Conservation (phyloP, 2,797 vertebrate genomes). For the Myoxocephalus aenaeus region DNA sequence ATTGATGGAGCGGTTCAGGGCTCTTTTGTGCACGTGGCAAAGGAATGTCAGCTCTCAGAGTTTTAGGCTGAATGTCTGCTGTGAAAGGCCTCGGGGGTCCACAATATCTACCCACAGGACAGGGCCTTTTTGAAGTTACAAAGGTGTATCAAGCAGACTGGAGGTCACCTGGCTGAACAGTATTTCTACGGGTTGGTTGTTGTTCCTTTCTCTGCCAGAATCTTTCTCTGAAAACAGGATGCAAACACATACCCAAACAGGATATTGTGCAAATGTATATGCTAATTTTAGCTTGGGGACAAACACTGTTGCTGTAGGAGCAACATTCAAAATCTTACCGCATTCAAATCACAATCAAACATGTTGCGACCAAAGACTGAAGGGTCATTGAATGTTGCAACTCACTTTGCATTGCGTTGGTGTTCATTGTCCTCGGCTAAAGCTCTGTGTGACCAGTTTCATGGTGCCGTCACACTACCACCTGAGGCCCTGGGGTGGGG, state of each 20-base stretch:
- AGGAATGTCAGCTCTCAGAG: slow-evolving; percentile 74
- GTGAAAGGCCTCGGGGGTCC: slow-evolving; percentile 50
- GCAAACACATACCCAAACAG: slow-evolving; percentile 55
- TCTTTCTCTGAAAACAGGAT: slow-evolving; percentile 62
- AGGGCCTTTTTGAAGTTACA: slow-evolving; percentile 28
- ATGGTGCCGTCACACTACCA: slow-evolving; percentile 16
- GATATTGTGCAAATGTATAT: slow-evolving; percentile 60
- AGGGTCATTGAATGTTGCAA: slow-evolving; percentile 2
- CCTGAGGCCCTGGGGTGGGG: slow-evolving; percentile 25
- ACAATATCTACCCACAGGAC: slow-evolving; percentile 44
- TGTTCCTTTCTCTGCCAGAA: slow-evolving; percentile 11
- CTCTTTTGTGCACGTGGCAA: slow-evolving; percentile 65
- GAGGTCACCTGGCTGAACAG: slow-evolving; percentile 1
- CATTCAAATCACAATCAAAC: slow-evolving; percentile 44
- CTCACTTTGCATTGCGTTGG: background rate
- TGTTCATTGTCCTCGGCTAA: slow-evolving; percentile 1
- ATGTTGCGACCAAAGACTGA: slow-evolving; percentile 2
- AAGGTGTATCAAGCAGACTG: slow-evolving; percentile 7
- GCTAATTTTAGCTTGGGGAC: slow-evolving; percentile 55
- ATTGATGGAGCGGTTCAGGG: slow-evolving; percentile 66
- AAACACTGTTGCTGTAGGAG: slow-evolving; percentile 30
- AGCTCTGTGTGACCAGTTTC: slow-evolving; percentile 15
- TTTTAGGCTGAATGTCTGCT: slow-evolving; percentile 58
- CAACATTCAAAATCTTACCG: slow-evolving; percentile 33
- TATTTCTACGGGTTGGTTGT: background rate